Conservation (phyloP, 2,888 invertebrate genomes). For the Oscheius sp. region DNA sequence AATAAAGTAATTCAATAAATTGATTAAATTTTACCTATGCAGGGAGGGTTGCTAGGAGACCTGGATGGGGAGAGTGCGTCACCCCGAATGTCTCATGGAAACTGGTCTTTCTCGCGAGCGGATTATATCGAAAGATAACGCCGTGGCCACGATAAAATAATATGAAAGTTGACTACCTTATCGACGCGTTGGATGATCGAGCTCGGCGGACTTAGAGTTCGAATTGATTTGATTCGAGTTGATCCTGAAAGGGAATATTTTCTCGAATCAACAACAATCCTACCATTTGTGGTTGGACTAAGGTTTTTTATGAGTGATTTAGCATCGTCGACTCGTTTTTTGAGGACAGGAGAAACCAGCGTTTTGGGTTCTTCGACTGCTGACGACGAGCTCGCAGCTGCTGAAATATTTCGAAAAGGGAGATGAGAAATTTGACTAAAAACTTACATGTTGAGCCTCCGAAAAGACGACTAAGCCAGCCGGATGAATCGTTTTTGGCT, state of each 20-base stretch:
- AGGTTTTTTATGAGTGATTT: not conserved
- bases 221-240: not conserved
- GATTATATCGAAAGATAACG: no score
- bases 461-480: constrained; percentile 23
- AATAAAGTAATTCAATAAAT: no score
- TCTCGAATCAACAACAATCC: not conserved
- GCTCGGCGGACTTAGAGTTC: not conserved
- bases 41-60: no score
- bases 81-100: no score
- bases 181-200: not conserved
- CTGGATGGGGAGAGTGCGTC: no score
- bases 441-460: constrained; percentile 8
- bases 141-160: no score
- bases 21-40: no score
- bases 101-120: no score
- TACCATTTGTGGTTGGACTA: not conserved
- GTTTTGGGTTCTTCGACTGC: not conserved
- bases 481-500: not conserved
- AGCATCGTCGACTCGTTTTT: constrained; percentile 12
- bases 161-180: no score
- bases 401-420: not conserved
- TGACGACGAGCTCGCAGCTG: not conserved
- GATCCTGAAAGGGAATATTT: not conserved
- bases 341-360: not conserved
- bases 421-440: not conserved